Evolutionary conservation across 2,797 vertebrate genomes (phyloP), one percentile per base, ranked within the genome.

Genomic region (Craterocephalus amniculus): DNA sequence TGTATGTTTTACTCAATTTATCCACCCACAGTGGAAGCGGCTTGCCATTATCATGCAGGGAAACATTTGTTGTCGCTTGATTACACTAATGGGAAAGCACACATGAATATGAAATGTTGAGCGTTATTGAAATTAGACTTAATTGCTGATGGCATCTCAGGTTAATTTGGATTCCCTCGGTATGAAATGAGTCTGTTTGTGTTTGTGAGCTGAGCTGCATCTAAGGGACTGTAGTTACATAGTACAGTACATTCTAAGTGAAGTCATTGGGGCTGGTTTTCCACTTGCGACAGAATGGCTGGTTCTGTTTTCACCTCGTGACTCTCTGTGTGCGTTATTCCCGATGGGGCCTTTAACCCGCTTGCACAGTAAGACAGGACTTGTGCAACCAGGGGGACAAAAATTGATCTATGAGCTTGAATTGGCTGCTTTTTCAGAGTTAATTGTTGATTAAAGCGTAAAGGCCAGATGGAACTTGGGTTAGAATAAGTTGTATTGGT

Each of bases 61-160:
- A 94, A 94, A 93, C 92, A 93, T 93, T 94, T 93, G 91, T 93
- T 89, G 92, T 93, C 74, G 91, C 93, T 94, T 94, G 93, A 95
- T 95, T 94, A 94, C 89, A 79, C 91, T 95, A 93, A 94, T 94
- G 92, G 91, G 88, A 89, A 90, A 85, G 87, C 90, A 87, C 89
- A 91, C 91, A 83, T 73, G 75, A 91, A 95, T 94, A 91, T 90
- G 90, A 93, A 94, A 93, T 92, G 91, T 93, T 91, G 89, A 93
- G 92, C 91, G 92, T 94, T 93, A 94, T 92, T 93, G 92, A 95
- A 94, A 95, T 94, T 93, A 94, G 93, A 84, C 93, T 87, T 95
- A 94, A 95, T 95, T 94, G 92, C 93, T 86, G 92, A 92, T 93
- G 93, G 88, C 93, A 93, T 91, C 92, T 92, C 91, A 92, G 93